Percentiles rank a stretch among this genome's conserved stretches.
Conservation (phyloP, 2,797 vertebrate genomes). For the Pyrrhura leucotis region DNA sequence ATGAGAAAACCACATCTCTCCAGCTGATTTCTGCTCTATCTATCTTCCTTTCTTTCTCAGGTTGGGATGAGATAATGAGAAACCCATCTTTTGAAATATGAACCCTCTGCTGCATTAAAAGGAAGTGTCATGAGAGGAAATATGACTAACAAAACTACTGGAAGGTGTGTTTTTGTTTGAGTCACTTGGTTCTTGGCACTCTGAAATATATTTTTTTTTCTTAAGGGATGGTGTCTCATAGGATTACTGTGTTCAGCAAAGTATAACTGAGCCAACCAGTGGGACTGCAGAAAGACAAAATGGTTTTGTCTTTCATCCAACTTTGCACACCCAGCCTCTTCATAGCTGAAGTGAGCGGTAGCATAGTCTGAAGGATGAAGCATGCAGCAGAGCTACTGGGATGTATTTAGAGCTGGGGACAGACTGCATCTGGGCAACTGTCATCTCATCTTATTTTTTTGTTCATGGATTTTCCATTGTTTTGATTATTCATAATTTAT, state of each 20-base stretch:
- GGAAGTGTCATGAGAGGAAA: conserved; percentile 13
- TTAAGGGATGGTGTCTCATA: not conserved
- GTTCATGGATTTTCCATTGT: not conserved
- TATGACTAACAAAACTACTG: not conserved
- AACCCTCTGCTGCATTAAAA: not conserved
- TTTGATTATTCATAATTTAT: conserved; percentile 25
- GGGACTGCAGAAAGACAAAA: conserved; percentile 43
- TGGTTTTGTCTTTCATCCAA: conserved; percentile 17
- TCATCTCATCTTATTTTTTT: accelerated
- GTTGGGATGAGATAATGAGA: conserved; percentile 57
- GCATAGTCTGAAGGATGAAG: not conserved
- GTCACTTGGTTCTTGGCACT: conserved; percentile 20
- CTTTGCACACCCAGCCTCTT: not conserved
- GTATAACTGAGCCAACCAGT: not conserved
- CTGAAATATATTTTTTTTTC: not conserved
- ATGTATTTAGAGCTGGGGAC: not conserved
- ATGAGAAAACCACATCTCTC: conserved; percentile 58
- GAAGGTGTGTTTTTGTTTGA: conserved; percentile 19
- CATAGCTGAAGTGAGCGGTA: not conserved
- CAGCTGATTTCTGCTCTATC: conserved; percentile 21
- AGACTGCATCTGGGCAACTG: not conserved
- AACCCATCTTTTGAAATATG: conserved; percentile 65
- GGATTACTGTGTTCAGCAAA: conserved; percentile 41
- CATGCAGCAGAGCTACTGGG: not conserved
- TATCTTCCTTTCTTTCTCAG: conserved; percentile 1